phyloP scores from a whole-genome alignment of 1,140 invertebrate genomes.

The Drosophila bipectinata region DNA sequence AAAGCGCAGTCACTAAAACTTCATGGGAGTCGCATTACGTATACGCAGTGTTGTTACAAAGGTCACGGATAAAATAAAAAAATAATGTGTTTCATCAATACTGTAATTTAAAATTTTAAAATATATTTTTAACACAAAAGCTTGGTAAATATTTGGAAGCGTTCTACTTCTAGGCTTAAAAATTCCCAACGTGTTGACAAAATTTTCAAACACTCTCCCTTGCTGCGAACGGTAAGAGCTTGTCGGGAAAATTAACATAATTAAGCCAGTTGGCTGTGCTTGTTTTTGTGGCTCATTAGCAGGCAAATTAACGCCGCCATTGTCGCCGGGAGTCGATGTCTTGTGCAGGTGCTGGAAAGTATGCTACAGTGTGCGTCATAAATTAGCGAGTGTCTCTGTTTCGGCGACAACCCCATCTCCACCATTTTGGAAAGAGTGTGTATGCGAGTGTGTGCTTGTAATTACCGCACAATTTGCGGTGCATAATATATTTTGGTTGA shows the following conservation, averaged over 20 bases:
- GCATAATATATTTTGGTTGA: constrained; percentile 82
- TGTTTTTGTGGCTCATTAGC: constrained; percentile 74
- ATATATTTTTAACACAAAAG: too few species aligned
- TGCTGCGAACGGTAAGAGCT: constrained; percentile 9
- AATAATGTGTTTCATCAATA: too few species aligned
- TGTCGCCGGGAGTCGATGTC: constrained; percentile 49
- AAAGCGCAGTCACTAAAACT: constrained; percentile 29
- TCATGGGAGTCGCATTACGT: constrained; percentile 28
- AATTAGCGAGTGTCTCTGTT: constrained; percentile 62
- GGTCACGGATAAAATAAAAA: neutral
- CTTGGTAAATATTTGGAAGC: neutral
- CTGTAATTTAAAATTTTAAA: too few species aligned
- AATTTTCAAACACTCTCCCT: constrained; percentile 4
- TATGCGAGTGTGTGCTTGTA: constrained; percentile 33
- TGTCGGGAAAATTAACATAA: constrained; percentile 62
- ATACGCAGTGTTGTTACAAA: constrained; percentile 46
- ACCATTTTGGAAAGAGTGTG: neutral
- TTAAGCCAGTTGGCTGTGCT: constrained; percentile 54
- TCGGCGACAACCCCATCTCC: neutral
- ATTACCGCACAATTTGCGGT: constrained; percentile 74
- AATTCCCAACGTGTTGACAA: neutral
- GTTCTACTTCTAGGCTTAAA: constrained; percentile 3
- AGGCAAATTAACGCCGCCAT: constrained; percentile 72
- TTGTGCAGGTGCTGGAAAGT: constrained; percentile 67
- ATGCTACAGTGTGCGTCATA: constrained; percentile 71